Evolutionary conservation across 1,140 invertebrate species (phyloP), one percentile per base, ranked within the genome.

Genomic region (Drosophila equinoxialis): DNA sequence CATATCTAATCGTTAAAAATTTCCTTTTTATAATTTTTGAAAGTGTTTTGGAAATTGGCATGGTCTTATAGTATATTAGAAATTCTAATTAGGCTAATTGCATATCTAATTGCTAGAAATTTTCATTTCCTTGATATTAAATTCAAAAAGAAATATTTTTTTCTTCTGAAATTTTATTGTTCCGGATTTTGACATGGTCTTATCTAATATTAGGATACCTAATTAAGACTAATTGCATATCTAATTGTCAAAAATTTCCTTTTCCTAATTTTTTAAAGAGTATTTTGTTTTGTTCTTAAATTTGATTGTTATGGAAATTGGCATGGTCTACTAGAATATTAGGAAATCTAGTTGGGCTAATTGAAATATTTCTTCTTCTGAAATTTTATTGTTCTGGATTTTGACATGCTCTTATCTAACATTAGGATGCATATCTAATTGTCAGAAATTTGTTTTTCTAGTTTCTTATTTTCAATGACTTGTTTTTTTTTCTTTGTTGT

Each of bases 401-500:
- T 45, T 14, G n/a, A 6, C 30, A 30, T 30, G 30, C 5, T 30
- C 6, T 30, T 30, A 30, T 30, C 30, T 30, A 30, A 30, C 30
- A 3, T 30, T 30, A 30, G 30, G 30, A 30, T 30, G 30, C 30
- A 30, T 30, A 30, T 30, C 30, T 30, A 30, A 30, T 30, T 30
- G 30, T 30, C 0, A 30, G 13, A 11, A 45, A 57, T 26, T 11
- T 39, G 10, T 39, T 39, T 13, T 13, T 13, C 37, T 37, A 4
- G 11, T 39, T 13, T 39, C 11, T 39, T 39, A 39, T 39, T 13
- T 13, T 13, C 11, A 11, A 11, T 39, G 37, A 6, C 30, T 30
- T 26, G 37, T 11, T 39, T 69, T 63, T 59, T 63, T 39, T 48
- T 68, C 74, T 65, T 42, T 11, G 58, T 13, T 37, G 17, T 39